phyloP scores from a whole-genome alignment of 1,140 invertebrate species.

The Nylanderia fulva region DNA sequence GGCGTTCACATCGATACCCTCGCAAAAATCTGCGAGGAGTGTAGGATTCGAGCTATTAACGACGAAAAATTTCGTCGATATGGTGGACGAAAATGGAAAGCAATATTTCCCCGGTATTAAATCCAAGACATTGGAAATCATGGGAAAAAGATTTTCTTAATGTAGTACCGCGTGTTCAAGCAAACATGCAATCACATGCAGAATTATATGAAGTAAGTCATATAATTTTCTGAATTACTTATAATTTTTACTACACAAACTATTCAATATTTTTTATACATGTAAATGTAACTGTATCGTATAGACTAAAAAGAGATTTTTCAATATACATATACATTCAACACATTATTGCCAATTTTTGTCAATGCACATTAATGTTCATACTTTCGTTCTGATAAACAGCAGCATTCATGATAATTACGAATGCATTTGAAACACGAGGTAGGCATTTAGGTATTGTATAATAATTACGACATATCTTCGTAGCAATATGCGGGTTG shows the following conservation, averaged over 20 bases:
- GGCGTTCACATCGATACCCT: conserved; percentile 66
- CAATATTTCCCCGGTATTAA: conserved; percentile 62
- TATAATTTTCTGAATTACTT: conserved; percentile 3
- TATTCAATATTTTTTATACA: not conserved
- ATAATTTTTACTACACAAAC: not conserved
- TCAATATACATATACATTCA: not conserved
- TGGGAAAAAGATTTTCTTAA: conserved; percentile 65
- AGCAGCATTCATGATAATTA: not conserved
- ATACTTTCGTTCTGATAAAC: conserved; percentile 25
- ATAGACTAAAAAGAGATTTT: not conserved
- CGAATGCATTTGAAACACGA: conserved; percentile 31
- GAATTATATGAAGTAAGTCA: not conserved
- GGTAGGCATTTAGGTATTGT: not conserved
- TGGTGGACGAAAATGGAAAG: conserved; percentile 64
- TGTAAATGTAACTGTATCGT: not conserved
- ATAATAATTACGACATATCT: conserved; percentile 7
- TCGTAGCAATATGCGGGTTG: conserved; percentile 11
- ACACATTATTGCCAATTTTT: conserved; percentile 48
- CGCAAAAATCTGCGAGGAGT: conserved; percentile 65
- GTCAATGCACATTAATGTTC: conserved; percentile 8
- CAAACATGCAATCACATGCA: not conserved
- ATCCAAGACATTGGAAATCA: conserved; percentile 56
- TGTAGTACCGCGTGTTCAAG: too few relatives aligned
- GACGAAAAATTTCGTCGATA: conserved; percentile 50
- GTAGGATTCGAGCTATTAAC: conserved; percentile 63